Evolutionary conservation across 2,113 vertebrate genomes (phyloP).

Genomic region (Hippocampus abdominalis): DNA sequence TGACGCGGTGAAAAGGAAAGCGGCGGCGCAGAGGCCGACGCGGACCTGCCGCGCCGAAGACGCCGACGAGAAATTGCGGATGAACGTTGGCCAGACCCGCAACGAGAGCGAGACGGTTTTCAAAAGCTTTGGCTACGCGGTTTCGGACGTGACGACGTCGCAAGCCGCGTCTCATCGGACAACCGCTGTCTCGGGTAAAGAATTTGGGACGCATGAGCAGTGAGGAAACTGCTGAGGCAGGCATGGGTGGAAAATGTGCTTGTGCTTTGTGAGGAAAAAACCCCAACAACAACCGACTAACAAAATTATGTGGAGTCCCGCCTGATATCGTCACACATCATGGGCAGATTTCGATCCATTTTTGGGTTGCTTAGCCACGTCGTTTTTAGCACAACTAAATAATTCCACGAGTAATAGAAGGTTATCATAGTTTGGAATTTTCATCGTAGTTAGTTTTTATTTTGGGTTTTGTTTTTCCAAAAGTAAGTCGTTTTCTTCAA

Average conservation of each 20-base stretch:
- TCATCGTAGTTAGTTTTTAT: no score
- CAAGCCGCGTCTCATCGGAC: slow-evolving; percentile 70
- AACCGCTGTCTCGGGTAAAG: slow-evolving; percentile 76
- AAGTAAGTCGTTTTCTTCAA: no score
- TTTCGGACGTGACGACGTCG: slow-evolving; percentile 71
- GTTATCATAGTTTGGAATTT: no score
- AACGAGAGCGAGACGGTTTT: slow-evolving; percentile 81
- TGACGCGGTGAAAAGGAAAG: slow-evolving; percentile 80
- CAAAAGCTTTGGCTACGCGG: slow-evolving; percentile 74
- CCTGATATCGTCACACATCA: no score
- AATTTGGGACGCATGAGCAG: slow-evolving; percentile 62
- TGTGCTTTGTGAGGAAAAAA: not conserved
- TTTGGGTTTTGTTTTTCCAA: no score
- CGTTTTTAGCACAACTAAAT: not conserved
- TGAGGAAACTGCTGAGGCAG: slow-evolving; percentile 43
- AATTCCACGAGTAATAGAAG: no score
- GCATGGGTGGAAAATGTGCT: slow-evolving; percentile 29
- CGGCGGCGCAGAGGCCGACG: slow-evolving; percentile 57
- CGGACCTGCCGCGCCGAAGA: slow-evolving; percentile 57
- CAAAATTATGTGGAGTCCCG: not conserved
- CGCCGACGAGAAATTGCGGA: slow-evolving; percentile 75
- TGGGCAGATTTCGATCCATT: not conserved
- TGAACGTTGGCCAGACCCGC: slow-evolving; percentile 82
- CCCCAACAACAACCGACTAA: not conserved
- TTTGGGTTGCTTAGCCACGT: not conserved